Conservation (phyloP, 2,888 invertebrate species). For the Cremastinae sp. region DNA sequence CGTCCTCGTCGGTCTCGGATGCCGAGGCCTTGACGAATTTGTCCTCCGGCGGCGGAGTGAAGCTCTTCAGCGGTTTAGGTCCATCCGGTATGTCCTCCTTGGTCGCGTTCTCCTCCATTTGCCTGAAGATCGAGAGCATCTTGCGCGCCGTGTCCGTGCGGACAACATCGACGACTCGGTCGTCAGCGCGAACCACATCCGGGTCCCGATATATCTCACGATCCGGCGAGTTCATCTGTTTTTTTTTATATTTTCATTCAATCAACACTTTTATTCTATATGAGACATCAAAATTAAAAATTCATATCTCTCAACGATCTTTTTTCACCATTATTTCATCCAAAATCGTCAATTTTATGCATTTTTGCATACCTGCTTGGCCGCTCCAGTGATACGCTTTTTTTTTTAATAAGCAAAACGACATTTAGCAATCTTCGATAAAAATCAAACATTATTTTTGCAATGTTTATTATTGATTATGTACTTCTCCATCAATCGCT, state of each 20-base stretch:
- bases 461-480: neutral
- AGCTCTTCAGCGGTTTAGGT: slow-evolving; percentile 92
- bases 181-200: slow-evolving; percentile 85
- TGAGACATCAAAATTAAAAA: neutral
- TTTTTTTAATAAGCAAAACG: too few species aligned
- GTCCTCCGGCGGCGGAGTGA: slow-evolving; percentile 93
- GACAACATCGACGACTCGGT: slow-evolving; percentile 81
- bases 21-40: slow-evolving; percentile 82
- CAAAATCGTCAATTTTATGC: too few species aligned
- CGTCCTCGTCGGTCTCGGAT: slow-evolving; percentile 81
- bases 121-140: slow-evolving; percentile 93
- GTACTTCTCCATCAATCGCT: too few species aligned
- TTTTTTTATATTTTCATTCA: slow-evolving; percentile 4
- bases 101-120: slow-evolving; percentile 88
- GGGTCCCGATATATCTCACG: slow-evolving; percentile 89
- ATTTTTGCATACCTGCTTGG: too few species aligned
- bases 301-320: too few species aligned
- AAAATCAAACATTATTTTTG: too few species aligned
- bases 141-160: slow-evolving; percentile 87
- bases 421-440: too few species aligned
- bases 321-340: too few species aligned
- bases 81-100: slow-evolving; percentile 83
- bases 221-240: slow-evolving; percentile 85
- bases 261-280: neutral
- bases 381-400: too few species aligned